Percentiles rank a stretch among this genome's conserved stretches.
Evolutionary conservation across 2,797 vertebrate genomes (phyloP).

Genomic region (Lacerta agilis): DNA sequence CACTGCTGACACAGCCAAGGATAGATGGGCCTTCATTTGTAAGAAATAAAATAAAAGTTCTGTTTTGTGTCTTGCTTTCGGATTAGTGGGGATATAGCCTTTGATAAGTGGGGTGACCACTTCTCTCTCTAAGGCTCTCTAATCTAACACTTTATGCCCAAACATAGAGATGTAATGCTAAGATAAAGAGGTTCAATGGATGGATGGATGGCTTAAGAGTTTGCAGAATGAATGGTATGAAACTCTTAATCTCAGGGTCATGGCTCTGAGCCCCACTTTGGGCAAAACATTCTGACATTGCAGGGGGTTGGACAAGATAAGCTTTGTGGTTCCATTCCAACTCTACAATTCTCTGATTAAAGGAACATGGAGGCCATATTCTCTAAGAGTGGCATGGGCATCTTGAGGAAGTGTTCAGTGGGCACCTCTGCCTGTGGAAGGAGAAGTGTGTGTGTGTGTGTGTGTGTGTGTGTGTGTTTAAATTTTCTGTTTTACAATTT

Average conservation of each 20-base stretch:
- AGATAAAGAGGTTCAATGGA: conserved; percentile 47
- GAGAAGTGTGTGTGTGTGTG: neutral
- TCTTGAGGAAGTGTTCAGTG: neutral
- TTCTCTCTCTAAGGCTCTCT: conserved; percentile 42
- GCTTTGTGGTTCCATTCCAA: no score
- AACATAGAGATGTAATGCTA: conserved; percentile 34
- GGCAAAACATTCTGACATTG: no score
- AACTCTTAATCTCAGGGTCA: no score
- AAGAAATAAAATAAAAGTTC: conserved; percentile 75
- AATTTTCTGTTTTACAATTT: no score
- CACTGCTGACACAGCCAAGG: conserved; percentile 74
- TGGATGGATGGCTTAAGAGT: conserved; percentile 15
- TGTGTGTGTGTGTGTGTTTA: no score
- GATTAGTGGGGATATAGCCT: conserved; percentile 72
- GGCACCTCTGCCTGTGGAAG: neutral
- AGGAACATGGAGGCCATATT: neutral
- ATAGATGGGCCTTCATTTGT: conserved; percentile 64
- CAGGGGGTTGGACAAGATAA: no score
- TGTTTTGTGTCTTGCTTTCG: conserved; percentile 71
- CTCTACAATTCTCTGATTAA: neutral
- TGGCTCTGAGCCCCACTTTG: no score
- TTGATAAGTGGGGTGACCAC: conserved; percentile 53
- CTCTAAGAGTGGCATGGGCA: neutral
- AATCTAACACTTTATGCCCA: conserved; percentile 21
- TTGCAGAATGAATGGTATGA: neutral